These are phyloP conservation scores for Eupithecia inturbata DNA, from an alignment of 2,888 invertebrate species.

Conservation along the genomic window DNA sequence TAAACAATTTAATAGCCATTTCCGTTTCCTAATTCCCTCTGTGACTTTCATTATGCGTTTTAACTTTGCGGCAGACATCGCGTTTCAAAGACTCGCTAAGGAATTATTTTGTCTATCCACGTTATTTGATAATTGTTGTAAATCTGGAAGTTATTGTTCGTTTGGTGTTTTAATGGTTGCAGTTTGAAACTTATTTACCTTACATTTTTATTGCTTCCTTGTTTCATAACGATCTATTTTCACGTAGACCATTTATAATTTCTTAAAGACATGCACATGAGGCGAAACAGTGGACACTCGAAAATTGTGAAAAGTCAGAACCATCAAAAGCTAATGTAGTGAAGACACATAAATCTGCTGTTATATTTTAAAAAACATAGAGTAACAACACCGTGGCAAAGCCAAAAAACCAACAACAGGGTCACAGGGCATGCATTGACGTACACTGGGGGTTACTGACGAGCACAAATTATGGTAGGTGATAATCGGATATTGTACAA, in stretches of 20 bases:
- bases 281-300: neutral
- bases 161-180: slow-evolving; percentile 13
- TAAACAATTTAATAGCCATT: slow-evolving; percentile 53
- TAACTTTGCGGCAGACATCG: slow-evolving; percentile 36
- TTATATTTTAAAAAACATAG: slow-evolving; percentile 7
- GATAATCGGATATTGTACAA: slow-evolving; percentile 25
- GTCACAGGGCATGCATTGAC: slow-evolving; percentile 51
- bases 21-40: slow-evolving; percentile 45
- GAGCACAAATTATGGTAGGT: slow-evolving; percentile 33
- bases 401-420: slow-evolving; percentile 39
- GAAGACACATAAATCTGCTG: neutral
- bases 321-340: neutral
- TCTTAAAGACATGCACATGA: neutral
- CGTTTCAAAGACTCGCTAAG: slow-evolving; percentile 35
- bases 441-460: slow-evolving; percentile 41
- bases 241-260: neutral
- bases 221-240: neutral
- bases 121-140: slow-evolving; percentile 35
- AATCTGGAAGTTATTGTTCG: slow-evolving; percentile 27
- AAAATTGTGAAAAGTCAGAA: neutral
- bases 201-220: slow-evolving; percentile 14
- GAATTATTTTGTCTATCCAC: slow-evolving; percentile 33
- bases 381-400: slow-evolving; percentile 13
- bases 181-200: neutral
- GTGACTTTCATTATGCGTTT: slow-evolving; percentile 43